A percentile compares a stretch with the other conserved stretches of the same genome.
Conservation (phyloP, 2,113 vertebrate species). For the Chaetodon auriga region DNA sequence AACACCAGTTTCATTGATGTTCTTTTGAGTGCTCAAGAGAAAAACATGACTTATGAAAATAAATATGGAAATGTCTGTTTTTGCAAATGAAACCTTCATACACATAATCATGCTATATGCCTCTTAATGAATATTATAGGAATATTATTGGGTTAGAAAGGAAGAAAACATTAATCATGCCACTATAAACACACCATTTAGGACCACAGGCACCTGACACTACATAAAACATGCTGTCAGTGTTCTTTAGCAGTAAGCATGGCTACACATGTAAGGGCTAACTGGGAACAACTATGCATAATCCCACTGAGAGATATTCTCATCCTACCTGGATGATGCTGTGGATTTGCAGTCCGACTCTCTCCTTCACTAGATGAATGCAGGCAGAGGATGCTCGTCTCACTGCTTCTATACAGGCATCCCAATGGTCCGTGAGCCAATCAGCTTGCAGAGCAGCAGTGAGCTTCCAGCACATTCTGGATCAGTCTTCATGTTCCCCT, state of each 20-base stretch:
- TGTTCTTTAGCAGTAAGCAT: not conserved
- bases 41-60: not conserved
- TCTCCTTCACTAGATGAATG: not conserved
- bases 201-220: not conserved
- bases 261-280: not conserved
- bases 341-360: not conserved
- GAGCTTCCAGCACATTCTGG: conserved; percentile 66
- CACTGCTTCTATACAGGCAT: not conserved
- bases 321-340: conserved; percentile 29
- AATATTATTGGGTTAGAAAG: not conserved
- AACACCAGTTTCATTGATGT: no score
- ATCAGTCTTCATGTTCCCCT: not conserved
- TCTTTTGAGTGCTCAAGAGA: not conserved
- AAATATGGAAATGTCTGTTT: no score
- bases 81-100: no score
- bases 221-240: not conserved
- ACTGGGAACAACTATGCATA: not conserved
- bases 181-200: no score
- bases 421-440: conserved; percentile 42
- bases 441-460: conserved; percentile 48
- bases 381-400: not conserved
- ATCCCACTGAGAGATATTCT: no score
- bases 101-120: not conserved
- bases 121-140: not conserved
- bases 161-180: no score